Conservation (phyloP, 2,113 vertebrate species). For the Dromaius novaehollandiae region DNA sequence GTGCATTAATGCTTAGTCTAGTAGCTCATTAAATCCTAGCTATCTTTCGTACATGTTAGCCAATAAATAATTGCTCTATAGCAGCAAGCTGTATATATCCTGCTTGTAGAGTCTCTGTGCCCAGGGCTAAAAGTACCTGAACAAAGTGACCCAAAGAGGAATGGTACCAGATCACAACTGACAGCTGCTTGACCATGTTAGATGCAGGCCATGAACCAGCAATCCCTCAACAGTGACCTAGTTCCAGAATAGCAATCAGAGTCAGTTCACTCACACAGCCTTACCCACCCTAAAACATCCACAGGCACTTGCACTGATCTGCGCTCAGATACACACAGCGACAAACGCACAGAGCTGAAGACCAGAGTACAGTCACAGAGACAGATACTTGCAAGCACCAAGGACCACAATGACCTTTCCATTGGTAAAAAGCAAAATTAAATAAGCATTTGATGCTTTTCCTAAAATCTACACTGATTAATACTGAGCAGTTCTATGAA, state of each 20-base stretch:
- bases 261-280: not conserved
- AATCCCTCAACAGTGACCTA: not conserved
- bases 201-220: not conserved
- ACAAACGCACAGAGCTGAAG: not conserved
- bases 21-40: not conserved
- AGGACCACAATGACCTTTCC: not conserved
- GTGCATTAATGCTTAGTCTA: not conserved
- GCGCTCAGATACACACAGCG: not conserved
- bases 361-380: not conserved
- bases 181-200: not conserved
- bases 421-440: not conserved
- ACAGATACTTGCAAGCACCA: not conserved
- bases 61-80: not conserved
- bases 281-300: not conserved
- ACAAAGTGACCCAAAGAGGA: not conserved
- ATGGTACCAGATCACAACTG: not conserved
- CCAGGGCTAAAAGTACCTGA: not conserved
- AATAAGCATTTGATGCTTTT: not conserved
- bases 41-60: not conserved
- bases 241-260: not conserved
- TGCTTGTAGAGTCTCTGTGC: not conserved
- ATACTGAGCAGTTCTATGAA: not conserved
- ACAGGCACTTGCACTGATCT: not conserved
- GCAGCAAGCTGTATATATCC: too few relatives aligned
- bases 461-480: not conserved